Base-by-base conservation (phyloP, 2,888 invertebrate species). In the Andricus quercusramuli region DNA sequence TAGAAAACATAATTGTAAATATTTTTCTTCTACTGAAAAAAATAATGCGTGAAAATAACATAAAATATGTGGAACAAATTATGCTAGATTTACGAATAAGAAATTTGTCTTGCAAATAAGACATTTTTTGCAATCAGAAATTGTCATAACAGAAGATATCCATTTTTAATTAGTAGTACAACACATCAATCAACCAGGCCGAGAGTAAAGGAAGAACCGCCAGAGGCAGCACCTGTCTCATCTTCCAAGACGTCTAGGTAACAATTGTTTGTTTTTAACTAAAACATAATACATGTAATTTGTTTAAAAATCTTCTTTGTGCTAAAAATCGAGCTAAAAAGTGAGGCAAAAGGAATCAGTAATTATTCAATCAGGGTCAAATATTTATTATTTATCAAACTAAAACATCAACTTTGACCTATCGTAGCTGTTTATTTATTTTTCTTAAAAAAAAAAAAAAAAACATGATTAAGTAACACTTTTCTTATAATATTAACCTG, bases 241-340 rank as follows among this genome's bases (percentile, higher is more conserved):
- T 90, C 92, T 90, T 92, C 93, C 88, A 93, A 93, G 89, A 88
- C 92, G 85, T 92, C 93, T 90, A 93, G 93, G 93, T 93, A 93
- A 92, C 20, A 62, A 25, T n/a, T 3, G 8, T 56, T 56, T n/a
- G 2, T 47, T 17, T 47, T 47, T 47, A 47, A 17, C 15, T 47
- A 47, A 47, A 47, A 47, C 17, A 47, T 15, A 47, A 15, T 47
- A 15, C 17, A 3, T 17, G 15, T 15, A 17, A 17, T 47, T 47
- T 47, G 15, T 4, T 17, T 15, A 47, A 4, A 47, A 47, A 47
- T 47, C 15, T 47, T 13, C 13, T 15, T 15, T 44, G 44, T 13
- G 44, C 44, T 44, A 13, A 44, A 44, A 37, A 37, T 37, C 37
- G 37, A 13, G 41, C 41, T 13, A 41, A 41, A 41, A 3, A 13